A percentile compares a stretch with the other conserved stretches of the same genome.
Evolutionary conservation across 2,888 invertebrate genomes (phyloP).

Genomic region (Cheilosia scutellata): DNA sequence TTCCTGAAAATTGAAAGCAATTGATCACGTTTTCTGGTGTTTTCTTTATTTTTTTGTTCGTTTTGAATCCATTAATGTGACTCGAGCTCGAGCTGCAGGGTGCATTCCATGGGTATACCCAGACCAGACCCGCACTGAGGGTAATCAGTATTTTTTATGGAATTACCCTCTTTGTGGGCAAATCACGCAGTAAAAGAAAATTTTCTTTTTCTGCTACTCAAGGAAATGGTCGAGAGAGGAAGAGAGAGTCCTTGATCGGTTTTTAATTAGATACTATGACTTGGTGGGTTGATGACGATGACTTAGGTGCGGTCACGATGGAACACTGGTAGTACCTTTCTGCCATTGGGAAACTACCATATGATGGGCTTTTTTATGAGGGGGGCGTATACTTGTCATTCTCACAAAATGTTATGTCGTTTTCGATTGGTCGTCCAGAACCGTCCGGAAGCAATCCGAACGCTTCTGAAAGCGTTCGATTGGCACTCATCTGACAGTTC

Average conservation of each 20-base stretch:
- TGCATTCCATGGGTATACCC: constrained; percentile 43
- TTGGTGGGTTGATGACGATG: constrained; percentile 24
- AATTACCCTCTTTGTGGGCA: constrained; percentile 17
- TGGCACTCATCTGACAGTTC: no score
- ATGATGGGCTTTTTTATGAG: constrained; percentile 23
- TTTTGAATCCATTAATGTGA: constrained; percentile 54
- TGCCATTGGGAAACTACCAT: constrained; percentile 4
- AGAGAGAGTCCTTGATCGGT: constrained; percentile 50
- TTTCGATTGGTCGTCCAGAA: no score
- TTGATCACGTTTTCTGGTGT: constrained; percentile 66
- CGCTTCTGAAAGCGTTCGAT: no score
- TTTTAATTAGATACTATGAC: constrained; percentile 60
- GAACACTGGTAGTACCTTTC: constrained; percentile 32
- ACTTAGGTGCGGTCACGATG: background rate
- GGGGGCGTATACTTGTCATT: constrained; percentile 35
- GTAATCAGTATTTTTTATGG: constrained; percentile 53
- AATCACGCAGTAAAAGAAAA: background rate
- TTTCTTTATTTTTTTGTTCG: constrained; percentile 25
- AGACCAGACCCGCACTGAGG: constrained; percentile 17
- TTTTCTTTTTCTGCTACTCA: background rate
- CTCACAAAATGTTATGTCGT: constrained; percentile 25
- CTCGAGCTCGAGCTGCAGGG: constrained; percentile 43
- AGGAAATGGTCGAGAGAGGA: background rate
- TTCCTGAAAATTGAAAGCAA: constrained; percentile 74
- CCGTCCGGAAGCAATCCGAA: no score